Percentiles rank a stretch among this genome's conserved stretches.
These are phyloP conservation scores for Neopelma chrysocephalum DNA, from an alignment of 2,797 vertebrate species.

Conservation along the genomic window DNA sequence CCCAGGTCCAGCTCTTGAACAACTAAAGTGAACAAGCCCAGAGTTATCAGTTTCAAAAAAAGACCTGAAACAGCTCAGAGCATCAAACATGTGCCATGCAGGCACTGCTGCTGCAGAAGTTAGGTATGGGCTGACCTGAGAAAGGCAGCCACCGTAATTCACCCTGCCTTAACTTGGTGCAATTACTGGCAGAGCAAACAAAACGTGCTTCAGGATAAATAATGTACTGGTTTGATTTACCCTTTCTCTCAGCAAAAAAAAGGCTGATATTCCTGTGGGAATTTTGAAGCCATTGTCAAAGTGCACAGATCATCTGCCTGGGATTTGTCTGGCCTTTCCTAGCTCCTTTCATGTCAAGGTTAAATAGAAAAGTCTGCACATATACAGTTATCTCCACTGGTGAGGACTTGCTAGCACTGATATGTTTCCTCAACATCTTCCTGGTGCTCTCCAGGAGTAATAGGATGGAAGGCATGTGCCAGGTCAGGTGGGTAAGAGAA, in stretches of 20 bases:
- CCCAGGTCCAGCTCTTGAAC: background rate
- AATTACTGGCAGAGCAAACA: background rate
- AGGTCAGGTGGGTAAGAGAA: background rate
- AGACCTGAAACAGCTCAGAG: background rate
- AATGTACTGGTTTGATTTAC: background rate
- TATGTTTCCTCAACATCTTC: background rate
- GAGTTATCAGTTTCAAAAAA: background rate
- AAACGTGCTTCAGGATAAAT: background rate
- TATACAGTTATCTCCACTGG: background rate
- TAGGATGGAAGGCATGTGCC: background rate
- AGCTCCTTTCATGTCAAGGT: background rate
- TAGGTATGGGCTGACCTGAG: background rate
- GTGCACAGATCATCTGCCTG: background rate
- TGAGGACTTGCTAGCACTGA: background rate
- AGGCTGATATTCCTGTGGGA: background rate
- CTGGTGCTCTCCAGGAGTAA: background rate
- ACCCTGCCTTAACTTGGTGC: background rate
- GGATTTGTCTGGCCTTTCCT: background rate
- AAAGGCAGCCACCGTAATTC: background rate
- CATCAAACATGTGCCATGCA: rapidly evolving
- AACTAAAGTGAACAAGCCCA: background rate
- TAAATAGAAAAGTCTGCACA: background rate
- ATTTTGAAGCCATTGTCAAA: background rate
- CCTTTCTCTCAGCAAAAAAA: background rate
- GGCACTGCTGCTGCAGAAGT: background rate